Conservation (phyloP, 2,797 vertebrate species). For the Liparis tanakae region DNA sequence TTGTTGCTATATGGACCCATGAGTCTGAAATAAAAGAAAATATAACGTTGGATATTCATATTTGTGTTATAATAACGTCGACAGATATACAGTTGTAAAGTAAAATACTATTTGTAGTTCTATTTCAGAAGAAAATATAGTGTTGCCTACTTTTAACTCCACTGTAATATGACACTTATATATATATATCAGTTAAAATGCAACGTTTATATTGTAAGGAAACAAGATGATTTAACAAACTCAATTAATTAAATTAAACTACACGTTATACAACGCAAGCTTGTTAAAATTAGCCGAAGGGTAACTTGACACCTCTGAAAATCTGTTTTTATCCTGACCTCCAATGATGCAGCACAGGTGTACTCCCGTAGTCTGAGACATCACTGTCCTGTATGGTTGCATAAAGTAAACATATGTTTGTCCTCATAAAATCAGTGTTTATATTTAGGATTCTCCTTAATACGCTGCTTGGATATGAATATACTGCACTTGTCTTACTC, state of each 20-base stretch:
- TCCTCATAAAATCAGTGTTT: background rate
- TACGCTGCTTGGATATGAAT: background rate
- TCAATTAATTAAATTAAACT: background rate
- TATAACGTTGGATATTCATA: background rate
- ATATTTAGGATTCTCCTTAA: background rate
- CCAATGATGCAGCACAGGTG: background rate
- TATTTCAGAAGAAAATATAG: background rate
- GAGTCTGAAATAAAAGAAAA: no score
- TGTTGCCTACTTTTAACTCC: background rate
- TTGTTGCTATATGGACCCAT: no score
- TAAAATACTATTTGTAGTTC: background rate
- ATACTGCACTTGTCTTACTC: conserved; percentile 29
- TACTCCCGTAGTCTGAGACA: background rate
- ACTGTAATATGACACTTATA: background rate
- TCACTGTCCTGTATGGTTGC: background rate
- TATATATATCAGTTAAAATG: background rate
- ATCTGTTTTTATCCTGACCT: background rate
- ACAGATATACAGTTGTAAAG: background rate
- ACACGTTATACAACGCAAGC: background rate
- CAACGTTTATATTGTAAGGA: background rate
- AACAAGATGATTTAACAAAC: background rate
- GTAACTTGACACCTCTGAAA: background rate
- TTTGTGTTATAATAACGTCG: background rate
- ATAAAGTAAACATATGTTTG: background rate
- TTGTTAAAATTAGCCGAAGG: background rate